Evolutionary conservation across 1,140 invertebrate genomes (phyloP), one percentile per base, ranked within the genome.

Genomic region (Megathymus violae): DNA sequence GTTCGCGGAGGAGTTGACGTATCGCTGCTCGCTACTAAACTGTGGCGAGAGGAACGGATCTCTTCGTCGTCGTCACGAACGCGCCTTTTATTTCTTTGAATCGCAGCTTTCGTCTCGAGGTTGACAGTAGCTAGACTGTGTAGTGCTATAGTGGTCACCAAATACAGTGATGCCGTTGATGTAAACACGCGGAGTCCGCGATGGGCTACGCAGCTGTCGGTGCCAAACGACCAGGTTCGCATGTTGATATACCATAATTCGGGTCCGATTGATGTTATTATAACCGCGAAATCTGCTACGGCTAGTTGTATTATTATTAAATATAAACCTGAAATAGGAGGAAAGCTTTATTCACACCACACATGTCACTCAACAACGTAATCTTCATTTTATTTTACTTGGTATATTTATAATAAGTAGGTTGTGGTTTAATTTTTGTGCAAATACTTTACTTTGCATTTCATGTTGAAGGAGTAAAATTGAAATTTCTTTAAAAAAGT

Each of bases 51-150:
- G 11, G 88, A 87, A 69, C 80, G 81, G 16, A 89, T 84, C 76
- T 93, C 92, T 41, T 92, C 91, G 10, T 92, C 92, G 52, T 91
- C 88, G 16, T 91, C 89, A 47, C 77, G 74, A 50, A 72, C 78
- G 22, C 70, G 85, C 47, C 74, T 86, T 67, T 90, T 85, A 4
- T 72, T 78, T 48, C 81, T 82, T 62, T 80, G 73, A 0, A 51
- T 52, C 4, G 67, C 17, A 9, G 67, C 44, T 64, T 86, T 91
- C 62, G 87, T 69, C 74, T 92, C 84, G 1, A 92, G 60, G 66
- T 92, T 93, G 51, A 89, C 85, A 4, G 91, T 89, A 0, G 93
- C 92, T n/a, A 93, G 80, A 4, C 91, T 80, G 63, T 94, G 93
- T 41, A 93, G 85, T 22, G 92, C 91, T 36, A 93, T 76, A 10